Percentiles rank a stretch among this genome's conserved stretches.
phyloP scores from a whole-genome alignment of 2,113 vertebrate species.

The Thalassarche chlororhynchos region DNA sequence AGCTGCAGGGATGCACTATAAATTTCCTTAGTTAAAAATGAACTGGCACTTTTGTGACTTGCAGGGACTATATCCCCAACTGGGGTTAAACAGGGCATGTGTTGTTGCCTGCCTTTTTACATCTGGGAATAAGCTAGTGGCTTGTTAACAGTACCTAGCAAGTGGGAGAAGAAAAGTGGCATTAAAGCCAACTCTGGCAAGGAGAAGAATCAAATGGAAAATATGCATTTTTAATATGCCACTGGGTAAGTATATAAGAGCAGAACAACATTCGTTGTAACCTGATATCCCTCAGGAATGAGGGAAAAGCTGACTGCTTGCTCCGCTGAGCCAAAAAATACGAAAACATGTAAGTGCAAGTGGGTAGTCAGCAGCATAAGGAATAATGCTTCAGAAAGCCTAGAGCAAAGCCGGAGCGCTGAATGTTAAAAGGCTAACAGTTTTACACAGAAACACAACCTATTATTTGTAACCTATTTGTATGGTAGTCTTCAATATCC shows the following conservation, averaged over 20 bases:
- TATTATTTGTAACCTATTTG: background rate
- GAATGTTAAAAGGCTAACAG: background rate
- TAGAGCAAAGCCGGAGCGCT: background rate
- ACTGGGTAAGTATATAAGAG: background rate
- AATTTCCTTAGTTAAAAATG: constrained; percentile 34
- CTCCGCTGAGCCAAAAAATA: constrained; percentile 45
- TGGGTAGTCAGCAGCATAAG: background rate
- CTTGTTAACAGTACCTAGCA: constrained; percentile 16
- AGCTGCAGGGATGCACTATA: background rate
- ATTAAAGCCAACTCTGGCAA: background rate
- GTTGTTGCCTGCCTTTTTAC: background rate
- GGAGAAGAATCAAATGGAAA: constrained; percentile 56
- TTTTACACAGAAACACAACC: background rate
- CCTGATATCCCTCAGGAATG: constrained; percentile 58
- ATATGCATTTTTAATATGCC: constrained; percentile 42
- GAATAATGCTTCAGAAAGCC: constrained; percentile 2
- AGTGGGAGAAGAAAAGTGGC: constrained; percentile 26
- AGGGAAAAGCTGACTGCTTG: constrained; percentile 66
- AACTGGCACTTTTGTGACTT: background rate
- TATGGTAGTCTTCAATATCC: background rate
- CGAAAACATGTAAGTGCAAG: constrained; percentile 56
- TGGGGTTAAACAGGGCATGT: background rate
- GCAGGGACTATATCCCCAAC: background rate
- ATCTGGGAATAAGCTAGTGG: background rate
- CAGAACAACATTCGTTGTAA: constrained; percentile 50